Evolutionary conservation across 64 coral and sea anemone species (phyloP), one percentile per base, ranked within the genome.

Genomic region (Actinia tenebrosa): DNA sequence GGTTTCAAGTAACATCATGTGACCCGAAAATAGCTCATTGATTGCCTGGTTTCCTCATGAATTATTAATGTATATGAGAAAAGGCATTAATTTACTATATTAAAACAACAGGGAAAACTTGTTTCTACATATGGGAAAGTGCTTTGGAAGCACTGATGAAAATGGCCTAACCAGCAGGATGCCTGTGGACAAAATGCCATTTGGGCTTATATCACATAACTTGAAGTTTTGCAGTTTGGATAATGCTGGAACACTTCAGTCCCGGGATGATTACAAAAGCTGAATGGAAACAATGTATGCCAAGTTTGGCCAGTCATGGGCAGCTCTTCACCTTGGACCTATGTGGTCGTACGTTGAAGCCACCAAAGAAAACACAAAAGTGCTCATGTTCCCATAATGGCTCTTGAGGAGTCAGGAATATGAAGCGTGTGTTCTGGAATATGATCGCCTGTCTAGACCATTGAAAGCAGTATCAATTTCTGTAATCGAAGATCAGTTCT

Each of bases 221-320:
- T 56, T 88, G 60, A 90, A 87, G 68, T 85, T 94, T 91, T 94
- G 88, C 75, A 58, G 42, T 17, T 19, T 81, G 55, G 78, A 91
- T 77, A 69, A 90, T 84, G 85, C 55, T 53, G 56, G 37, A 11
- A 64, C 59, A 82, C 79, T 91, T 55, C 71, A 85, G 50, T 84
- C 85, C 15, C 78, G 80, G 15, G n/a, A 52, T 44, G 92, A 94
- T 83, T 90, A 94, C 68, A 87, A 84, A 75, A 82, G 75, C 7
- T 90, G 85, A 84, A 68, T 71, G 75, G 62, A 89, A 50, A 82
- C 92, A 44, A 90, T 94, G 92, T 94, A 90, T 78, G 58, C 92
- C 22, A 20, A 46, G 84, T 90, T 90, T 94, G 88, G 88, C 75
- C 84, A 56, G 9, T 64, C 77, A 23, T 94, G 84, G 92, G 83